These are phyloP conservation scores for Cisticola juncidis DNA, from an alignment of 2,113 vertebrate genomes.

Conservation along the genomic window DNA sequence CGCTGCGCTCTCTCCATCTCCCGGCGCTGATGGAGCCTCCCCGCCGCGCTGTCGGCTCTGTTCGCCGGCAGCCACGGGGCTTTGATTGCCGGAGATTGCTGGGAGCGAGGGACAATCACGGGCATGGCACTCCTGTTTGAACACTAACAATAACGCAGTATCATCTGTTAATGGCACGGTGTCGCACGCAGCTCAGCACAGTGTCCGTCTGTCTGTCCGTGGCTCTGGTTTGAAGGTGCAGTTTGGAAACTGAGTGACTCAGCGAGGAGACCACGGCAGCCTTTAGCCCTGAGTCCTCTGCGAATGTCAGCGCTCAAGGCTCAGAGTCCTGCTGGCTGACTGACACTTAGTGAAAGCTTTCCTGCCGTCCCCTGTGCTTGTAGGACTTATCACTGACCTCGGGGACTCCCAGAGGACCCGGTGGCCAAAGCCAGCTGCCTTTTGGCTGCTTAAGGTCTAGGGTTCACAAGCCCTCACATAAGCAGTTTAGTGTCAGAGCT, in stretches of 20 bases:
- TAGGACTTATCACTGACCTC: not conserved
- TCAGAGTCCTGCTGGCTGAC: not conserved
- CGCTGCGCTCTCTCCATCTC: not conserved
- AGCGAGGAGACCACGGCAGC: not conserved
- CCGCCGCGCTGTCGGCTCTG: not conserved
- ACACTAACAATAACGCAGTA: not conserved
- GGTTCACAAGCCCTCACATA: too few species aligned
- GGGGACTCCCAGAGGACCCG: not conserved
- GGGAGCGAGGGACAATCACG: not conserved
- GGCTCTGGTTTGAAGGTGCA: not conserved
- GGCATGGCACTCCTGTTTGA: not conserved
- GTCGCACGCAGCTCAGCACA: not conserved
- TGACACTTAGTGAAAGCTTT: not conserved
- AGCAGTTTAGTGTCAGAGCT: not conserved
- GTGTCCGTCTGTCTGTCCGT: not conserved
- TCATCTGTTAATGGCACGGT: not conserved
- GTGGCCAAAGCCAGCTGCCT: not conserved
- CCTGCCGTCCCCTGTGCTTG: not conserved
- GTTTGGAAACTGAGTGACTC: not conserved
- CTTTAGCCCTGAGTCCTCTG: not conserved
- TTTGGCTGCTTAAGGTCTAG: not conserved
- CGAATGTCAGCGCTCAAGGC: not conserved
- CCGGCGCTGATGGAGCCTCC: not conserved
- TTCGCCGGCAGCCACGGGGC: not conserved
- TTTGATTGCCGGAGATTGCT: not conserved